Evolutionary conservation across 2,888 invertebrate genomes (phyloP), one percentile per base, ranked within the genome.

Genomic region (Pimpla rufipes): DNA sequence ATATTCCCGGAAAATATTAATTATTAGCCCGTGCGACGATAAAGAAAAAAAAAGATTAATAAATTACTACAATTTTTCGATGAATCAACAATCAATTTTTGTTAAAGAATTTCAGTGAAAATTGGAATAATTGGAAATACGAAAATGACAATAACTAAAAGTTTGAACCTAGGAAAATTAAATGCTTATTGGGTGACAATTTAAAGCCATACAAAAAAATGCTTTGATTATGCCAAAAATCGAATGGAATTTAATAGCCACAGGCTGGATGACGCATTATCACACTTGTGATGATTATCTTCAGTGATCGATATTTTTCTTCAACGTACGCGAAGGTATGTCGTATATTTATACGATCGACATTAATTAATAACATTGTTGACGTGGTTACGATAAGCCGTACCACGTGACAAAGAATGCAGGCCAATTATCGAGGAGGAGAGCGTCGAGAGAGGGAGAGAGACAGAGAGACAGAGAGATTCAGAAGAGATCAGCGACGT

Each of bases 401-500:
- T n/a, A 35, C n/a, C 57, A 59, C 57, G 57, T 59, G 57, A 59
- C 57, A 13, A 35, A 23, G 57, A 59, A 59, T 59, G 35, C 57
- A 59, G 35, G 57, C 57, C 57, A 59, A 59, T 59, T 59, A 59
- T 59, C 57, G 57, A 59, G 57, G 35, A 59, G 57, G 3, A 59
- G 57, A 29, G 13, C 29, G 18, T 4, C 29, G 29, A 5, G 29
- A 29, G 29, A 29, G 3, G 5, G 29, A 29, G 29, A 29, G 29
- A 29, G 29, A 29, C 3, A 29, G 29, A 29, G 29, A 29, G 29
- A 5, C 3, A 29, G 29, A 29, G 29, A 29, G 29, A 35, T 59
- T n/a, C 57, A 35, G 57, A 35, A n/a, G 57, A 59, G 57, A 59
- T 59, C 57, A 59, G 57, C 57, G 57, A 59, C 57, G 57, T 29